phyloP scores from a whole-genome alignment of 2,113 vertebrate genomes.

The Myotis yumanensis region DNA sequence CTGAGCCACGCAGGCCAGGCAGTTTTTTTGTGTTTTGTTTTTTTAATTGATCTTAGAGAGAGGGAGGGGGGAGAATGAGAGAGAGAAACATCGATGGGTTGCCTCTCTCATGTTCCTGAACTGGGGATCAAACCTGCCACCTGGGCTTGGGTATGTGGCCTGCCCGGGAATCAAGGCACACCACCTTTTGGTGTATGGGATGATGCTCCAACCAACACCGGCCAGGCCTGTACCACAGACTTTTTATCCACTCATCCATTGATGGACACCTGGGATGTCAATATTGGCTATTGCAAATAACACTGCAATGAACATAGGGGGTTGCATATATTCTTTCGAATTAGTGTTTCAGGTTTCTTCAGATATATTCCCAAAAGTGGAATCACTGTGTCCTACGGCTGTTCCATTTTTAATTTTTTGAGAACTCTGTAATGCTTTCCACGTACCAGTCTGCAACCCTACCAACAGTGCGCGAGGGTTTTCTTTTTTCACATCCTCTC shows the following conservation, averaged over 20 bases:
- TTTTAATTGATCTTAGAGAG: too few species aligned
- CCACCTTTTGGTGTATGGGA: too few species aligned
- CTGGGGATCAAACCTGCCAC: too few species aligned
- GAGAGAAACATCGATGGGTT: too few species aligned
- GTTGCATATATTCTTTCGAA: not conserved
- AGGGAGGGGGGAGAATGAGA: too few species aligned
- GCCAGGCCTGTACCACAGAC: too few species aligned
- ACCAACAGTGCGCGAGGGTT: not conserved
- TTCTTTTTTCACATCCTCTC: not conserved
- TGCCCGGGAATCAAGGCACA: too few species aligned
- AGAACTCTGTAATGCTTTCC: not conserved
- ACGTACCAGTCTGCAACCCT: not conserved
- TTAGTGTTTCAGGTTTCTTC: not conserved
- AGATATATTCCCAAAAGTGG: not conserved
- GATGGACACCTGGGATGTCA: not conserved
- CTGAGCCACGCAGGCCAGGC: too few species aligned
- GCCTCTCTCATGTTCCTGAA: too few species aligned
- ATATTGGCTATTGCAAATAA: not conserved
- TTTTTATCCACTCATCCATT: not conserved
- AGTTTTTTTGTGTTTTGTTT: too few species aligned
- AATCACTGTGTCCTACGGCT: not conserved
- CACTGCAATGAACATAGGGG: not conserved
- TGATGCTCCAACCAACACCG: too few species aligned
- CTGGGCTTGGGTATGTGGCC: too few species aligned
- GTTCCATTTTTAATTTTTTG: not conserved